Evolutionary conservation across 2,888 invertebrate species (phyloP).

Genomic region (Melangyna quadrimaculata): DNA sequence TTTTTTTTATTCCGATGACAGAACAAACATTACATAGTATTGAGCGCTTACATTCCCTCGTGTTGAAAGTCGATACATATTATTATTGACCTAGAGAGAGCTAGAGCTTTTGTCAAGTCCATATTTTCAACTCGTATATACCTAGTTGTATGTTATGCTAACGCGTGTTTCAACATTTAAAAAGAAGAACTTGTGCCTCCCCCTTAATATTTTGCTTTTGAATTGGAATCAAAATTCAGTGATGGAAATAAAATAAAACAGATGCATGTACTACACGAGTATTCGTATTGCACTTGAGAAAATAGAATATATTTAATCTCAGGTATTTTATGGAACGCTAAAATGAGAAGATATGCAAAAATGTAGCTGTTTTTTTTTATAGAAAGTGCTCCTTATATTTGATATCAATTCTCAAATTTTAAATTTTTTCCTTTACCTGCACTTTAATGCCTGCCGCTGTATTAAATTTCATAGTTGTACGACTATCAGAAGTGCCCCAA

Average conservation of each 20-base stretch:
- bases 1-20: not conserved
- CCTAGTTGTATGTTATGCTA: not conserved
- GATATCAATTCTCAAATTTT: no score
- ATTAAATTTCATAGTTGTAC: no score
- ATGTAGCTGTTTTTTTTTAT: no score
- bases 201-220: not conserved
- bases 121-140: constrained; percentile 14
- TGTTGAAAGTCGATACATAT: constrained; percentile 55
- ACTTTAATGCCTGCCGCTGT: no score
- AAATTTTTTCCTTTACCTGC: no score
- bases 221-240: not conserved
- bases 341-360: not conserved
- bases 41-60: constrained; percentile 25
- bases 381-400: no score
- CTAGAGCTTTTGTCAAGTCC: constrained; percentile 45
- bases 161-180: not conserved
- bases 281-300: no score
- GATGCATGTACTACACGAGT: no score
- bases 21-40: not conserved
- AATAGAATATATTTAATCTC: not conserved
- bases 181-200: not conserved
- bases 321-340: not conserved
- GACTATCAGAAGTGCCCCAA: no score
- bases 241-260: not conserved
- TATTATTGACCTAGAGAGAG: constrained; percentile 57